Percentiles rank a stretch among this genome's conserved stretches.
These are phyloP conservation scores for Gadus chalcogrammus DNA, from an alignment of 2,113 vertebrate genomes.

Conservation along the genomic window DNA sequence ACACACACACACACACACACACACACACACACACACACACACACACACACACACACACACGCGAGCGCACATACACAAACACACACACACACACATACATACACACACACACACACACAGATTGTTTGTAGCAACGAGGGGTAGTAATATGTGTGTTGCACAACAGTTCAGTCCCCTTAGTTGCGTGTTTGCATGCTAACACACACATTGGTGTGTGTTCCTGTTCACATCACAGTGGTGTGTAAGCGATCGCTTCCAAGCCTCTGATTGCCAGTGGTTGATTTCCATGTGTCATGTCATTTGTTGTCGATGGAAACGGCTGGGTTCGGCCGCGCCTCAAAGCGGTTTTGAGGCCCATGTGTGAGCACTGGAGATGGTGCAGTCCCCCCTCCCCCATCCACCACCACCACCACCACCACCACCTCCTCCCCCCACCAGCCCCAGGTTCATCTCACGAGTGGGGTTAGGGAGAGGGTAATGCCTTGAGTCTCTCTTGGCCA, in stretches of 20 bases:
- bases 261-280: conserved; percentile 38
- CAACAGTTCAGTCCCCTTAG: too few species aligned
- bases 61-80: too few species aligned
- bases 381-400: not conserved
- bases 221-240: not conserved
- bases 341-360: conserved; percentile 39
- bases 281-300: conserved; percentile 50
- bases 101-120: conserved; percentile 10
- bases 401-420: not conserved
- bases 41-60: too few species aligned
- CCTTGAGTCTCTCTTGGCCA: too few species aligned
- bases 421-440: not conserved
- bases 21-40: conserved; percentile 20
- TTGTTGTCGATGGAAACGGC: conserved; percentile 52
- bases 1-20: conserved; percentile 55
- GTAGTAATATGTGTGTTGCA: too few species aligned
- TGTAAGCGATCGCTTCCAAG: conserved; percentile 17
- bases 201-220: not conserved
- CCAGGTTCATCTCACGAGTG: too few species aligned
- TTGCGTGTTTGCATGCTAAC: too few species aligned
- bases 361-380: conserved; percentile 18
- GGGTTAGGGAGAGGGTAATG: too few species aligned
- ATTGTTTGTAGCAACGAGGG: conserved; percentile 1
- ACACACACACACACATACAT: too few species aligned
- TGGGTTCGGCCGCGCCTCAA: conserved; percentile 33